phyloP scores from a whole-genome alignment of 2,888 invertebrate genomes.

The Cryptus armator region DNA sequence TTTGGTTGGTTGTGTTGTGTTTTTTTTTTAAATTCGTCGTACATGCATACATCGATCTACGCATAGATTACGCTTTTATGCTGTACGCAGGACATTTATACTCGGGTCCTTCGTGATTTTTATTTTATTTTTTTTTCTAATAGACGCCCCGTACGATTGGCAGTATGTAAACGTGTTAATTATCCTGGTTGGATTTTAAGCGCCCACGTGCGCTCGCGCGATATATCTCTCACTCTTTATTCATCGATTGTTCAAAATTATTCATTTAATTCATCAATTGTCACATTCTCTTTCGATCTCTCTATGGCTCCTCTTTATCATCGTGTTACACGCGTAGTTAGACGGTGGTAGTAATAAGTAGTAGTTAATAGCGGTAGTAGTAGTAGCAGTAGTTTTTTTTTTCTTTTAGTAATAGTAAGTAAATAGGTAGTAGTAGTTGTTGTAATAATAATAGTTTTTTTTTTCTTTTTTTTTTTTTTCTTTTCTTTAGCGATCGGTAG shows the following conservation, averaged over 20 bases:
- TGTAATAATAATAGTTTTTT: slow-evolving; percentile 48
- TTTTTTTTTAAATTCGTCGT: slow-evolving; percentile 59
- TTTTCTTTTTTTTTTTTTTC: slow-evolving; percentile 44
- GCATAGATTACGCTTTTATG: slow-evolving; percentile 68
- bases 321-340: slow-evolving; percentile 51
- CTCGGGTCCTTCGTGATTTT: slow-evolving; percentile 58
- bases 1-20: slow-evolving; percentile 34
- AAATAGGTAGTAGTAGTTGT: slow-evolving; percentile 65
- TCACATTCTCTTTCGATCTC: slow-evolving; percentile 19
- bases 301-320: slow-evolving; percentile 45
- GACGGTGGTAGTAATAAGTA: slow-evolving; percentile 55
- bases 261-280: slow-evolving; percentile 50
- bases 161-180: slow-evolving; percentile 81
- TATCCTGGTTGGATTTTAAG: slow-evolving; percentile 60
- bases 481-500: slow-evolving; percentile 47
- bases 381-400: slow-evolving; percentile 57
- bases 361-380: slow-evolving; percentile 67
- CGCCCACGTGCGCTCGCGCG: slow-evolving; percentile 35
- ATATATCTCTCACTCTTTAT: slow-evolving; percentile 46
- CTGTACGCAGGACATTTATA: slow-evolving; percentile 66
- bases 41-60: slow-evolving; percentile 76
- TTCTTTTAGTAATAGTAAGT: slow-evolving; percentile 64
- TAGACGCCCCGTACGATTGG: slow-evolving; percentile 80
- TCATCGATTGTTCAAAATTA: slow-evolving; percentile 50
- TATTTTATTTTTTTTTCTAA: slow-evolving; percentile 41